phyloP scores from a whole-genome alignment of 2,888 invertebrate species.

The Sesamia inferens region DNA sequence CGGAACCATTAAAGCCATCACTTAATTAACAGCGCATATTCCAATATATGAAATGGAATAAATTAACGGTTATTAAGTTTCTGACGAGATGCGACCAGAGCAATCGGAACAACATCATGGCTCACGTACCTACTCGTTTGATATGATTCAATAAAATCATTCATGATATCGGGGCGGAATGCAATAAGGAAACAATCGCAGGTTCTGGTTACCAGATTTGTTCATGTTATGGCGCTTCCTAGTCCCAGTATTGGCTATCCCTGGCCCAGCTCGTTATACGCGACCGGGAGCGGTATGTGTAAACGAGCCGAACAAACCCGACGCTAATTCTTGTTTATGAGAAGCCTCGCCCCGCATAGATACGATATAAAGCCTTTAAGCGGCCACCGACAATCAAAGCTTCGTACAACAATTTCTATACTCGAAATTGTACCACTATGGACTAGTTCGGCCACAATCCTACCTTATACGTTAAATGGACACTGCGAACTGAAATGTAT shows the following conservation, averaged over 20 bases:
- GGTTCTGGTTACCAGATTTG: constrained; percentile 78
- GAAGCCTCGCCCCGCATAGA: constrained; percentile 79
- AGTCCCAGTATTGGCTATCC: constrained; percentile 82
- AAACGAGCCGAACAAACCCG: constrained; percentile 86
- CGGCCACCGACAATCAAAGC: constrained; percentile 82
- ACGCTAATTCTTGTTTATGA: constrained; percentile 89
- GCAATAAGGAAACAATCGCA: constrained; percentile 80
- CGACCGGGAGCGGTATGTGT: constrained; percentile 86
- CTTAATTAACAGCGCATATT: constrained; percentile 68
- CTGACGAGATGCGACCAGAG: constrained; percentile 37
- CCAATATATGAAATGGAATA: constrained; percentile 65
- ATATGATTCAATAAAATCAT: constrained; percentile 63
- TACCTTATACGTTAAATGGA: constrained; percentile 74
- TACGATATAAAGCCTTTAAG: constrained; percentile 78
- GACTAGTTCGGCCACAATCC: constrained; percentile 73
- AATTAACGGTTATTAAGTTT: constrained; percentile 65
- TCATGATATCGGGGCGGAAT: constrained; percentile 58
- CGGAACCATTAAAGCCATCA: constrained; percentile 63
- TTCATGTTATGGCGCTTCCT: constrained; percentile 83
- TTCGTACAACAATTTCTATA: constrained; percentile 69
- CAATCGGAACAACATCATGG: constrained; percentile 34
- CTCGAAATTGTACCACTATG: constrained; percentile 69
- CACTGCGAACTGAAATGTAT: constrained; percentile 70
- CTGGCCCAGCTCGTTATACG: constrained; percentile 80
- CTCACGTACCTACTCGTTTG: constrained; percentile 38